These are phyloP conservation scores for Drosophila sechellia DNA, from an alignment of 1,140 invertebrate genomes.

Conservation along the genomic window DNA sequence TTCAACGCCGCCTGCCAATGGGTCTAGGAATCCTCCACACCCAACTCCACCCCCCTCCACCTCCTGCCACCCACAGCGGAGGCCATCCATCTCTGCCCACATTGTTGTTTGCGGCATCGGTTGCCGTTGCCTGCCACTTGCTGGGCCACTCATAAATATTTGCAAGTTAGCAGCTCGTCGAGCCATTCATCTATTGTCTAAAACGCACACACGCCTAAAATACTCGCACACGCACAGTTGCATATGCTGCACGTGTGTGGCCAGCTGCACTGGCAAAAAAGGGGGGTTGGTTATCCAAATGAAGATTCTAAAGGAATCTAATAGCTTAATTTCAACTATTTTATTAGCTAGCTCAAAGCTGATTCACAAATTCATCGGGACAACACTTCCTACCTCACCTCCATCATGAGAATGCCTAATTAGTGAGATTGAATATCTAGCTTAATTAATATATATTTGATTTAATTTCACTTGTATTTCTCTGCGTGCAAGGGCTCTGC, in stretches of 20 bases:
- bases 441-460: background rate
- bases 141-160: conserved; percentile 81
- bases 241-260: conserved; percentile 35
- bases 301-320: too few relatives aligned
- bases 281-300: background rate
- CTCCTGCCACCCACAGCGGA: background rate
- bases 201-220: conserved; percentile 53
- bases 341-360: too few relatives aligned
- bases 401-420: too few relatives aligned
- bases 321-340: background rate
- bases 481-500: conserved; percentile 3
- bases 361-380: background rate
- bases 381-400: too few relatives aligned
- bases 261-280: conserved; percentile 9
- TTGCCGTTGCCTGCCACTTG: conserved; percentile 66
- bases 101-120: conserved; percentile 53
- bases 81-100: conserved; percentile 49
- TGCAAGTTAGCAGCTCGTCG: conserved; percentile 83
- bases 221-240: conserved; percentile 11
- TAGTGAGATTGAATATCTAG: too few relatives aligned
- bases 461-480: background rate
- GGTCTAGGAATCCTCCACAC: background rate
- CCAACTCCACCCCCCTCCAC: background rate
- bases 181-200: conserved; percentile 78
- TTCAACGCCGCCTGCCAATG: conserved; percentile 70